Base-by-base conservation (phyloP, 2,888 invertebrate genomes). In the Chloromyia formosa region DNA sequence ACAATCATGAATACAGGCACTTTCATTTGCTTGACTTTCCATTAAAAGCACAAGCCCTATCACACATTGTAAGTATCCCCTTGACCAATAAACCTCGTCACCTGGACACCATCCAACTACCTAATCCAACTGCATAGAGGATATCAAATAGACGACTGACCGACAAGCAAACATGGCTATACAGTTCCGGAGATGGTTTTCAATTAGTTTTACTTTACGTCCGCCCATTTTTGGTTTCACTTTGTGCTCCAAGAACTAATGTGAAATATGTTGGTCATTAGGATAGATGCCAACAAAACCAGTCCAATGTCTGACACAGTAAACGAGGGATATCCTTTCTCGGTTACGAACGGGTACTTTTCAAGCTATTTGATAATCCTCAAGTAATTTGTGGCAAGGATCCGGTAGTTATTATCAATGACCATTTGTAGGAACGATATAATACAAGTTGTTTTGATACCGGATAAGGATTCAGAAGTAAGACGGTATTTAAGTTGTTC, bases 191-290 rank as follows among this genome's bases (percentile, higher is more conserved):
- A 18, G 20, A 56, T 56, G 56, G 18, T 56, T 56, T 56, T 56
- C 56, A 56, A 56, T 56, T 56, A 56, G 20, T 56, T 18, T 56
- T 20, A 9, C 20, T 56, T 56, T 56, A 56, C 20, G 20, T 20
- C 56, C 56, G 16, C 7, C 20, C 56, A 56, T 5, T 20, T 18
- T 56, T 56, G n/a, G 18, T 18, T 16, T 20, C n/a, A 16, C 1
- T 18, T 16, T 56, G 56, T 56, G 18, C 27, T 35, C 27, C 27
- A 18, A 35, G 27, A 35, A 35, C 18, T 16, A 56, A 56, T 56
- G 27, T 35, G 56, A 9, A 16, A 56, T 20, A 56, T 56, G 56
- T 7, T 18, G 56, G 10, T 20, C 56, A 56, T 56, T 56, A 56
- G 56, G 56, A 56, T n/a, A 18, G 10, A 18, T 56, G 56, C 56